phyloP scores from a whole-genome alignment of 1,140 invertebrate genomes.

The Laupala kohalensis region DNA sequence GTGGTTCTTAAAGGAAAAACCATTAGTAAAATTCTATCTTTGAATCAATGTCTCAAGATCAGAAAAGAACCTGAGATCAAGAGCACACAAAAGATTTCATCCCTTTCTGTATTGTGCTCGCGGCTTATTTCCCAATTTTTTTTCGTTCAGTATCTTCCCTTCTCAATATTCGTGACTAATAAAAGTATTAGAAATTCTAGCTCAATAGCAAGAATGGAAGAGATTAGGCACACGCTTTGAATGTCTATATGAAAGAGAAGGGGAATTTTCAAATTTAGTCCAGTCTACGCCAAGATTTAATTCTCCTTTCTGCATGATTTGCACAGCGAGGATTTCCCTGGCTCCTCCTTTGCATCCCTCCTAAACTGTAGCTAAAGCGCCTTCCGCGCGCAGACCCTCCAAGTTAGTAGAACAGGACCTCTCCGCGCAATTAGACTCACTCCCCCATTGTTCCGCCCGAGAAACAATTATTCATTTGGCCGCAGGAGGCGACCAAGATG shows the following conservation, averaged over 20 bases:
- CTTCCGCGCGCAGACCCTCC: not conserved
- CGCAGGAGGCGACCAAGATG: not conserved
- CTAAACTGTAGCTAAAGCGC: not conserved
- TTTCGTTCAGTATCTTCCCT: not conserved
- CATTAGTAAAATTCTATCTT: no score
- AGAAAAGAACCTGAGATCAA: no score
- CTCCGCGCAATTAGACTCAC: not conserved
- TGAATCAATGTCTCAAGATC: no score
- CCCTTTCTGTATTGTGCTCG: not conserved
- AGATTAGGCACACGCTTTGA: not conserved
- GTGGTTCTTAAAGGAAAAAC: no score
- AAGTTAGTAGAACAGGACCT: not conserved
- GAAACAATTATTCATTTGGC: not conserved
- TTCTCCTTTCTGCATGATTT: slow-evolving; percentile 9
- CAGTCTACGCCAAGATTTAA: slow-evolving; percentile 10
- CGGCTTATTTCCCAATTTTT: not conserved
- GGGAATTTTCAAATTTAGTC: slow-evolving; percentile 10
- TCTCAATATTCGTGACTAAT: not conserved
- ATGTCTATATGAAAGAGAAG: not conserved
- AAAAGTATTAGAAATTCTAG: not conserved
- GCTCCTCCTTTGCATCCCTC: not conserved
- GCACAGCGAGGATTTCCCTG: not conserved
- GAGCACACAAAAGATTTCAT: not conserved
- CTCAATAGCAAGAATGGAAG: not conserved
- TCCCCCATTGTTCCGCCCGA: not conserved